These are phyloP conservation scores for Drosophila multiciliata DNA, from an alignment of 2,888 invertebrate species.

Conservation along the genomic window DNA sequence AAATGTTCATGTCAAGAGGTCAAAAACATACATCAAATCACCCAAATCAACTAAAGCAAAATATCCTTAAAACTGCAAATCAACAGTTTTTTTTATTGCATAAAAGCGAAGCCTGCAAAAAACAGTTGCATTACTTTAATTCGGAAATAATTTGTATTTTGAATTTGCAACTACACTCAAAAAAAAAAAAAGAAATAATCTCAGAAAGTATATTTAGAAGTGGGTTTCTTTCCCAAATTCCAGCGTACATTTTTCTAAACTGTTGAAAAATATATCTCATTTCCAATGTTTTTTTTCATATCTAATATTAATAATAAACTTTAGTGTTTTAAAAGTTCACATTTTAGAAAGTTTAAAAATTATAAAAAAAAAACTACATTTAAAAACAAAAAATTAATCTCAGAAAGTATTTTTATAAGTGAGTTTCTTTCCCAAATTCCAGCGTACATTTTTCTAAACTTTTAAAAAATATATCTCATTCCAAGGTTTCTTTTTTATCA, in stretches of 20 bases:
- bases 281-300: not conserved
- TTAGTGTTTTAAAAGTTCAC: not conserved
- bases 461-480: not conserved
- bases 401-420: not conserved
- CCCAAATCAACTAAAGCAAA: conserved; percentile 14
- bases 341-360: no score
- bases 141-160: not conserved
- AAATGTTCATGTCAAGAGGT: conserved; percentile 46
- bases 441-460: not conserved
- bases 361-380: not conserved
- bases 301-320: not conserved
- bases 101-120: not conserved
- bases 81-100: not conserved
- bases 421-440: not conserved
- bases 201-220: not conserved
- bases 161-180: not conserved
- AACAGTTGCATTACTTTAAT: not conserved
- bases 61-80: not conserved
- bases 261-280: not conserved
- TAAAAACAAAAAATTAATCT: no score
- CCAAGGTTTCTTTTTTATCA: not conserved
- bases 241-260: not conserved
- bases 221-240: not conserved
- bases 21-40: conserved; percentile 42
- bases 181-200: not conserved